phyloP scores from a whole-genome alignment of 1,140 invertebrate species.

The Ganaspis sp. region DNA sequence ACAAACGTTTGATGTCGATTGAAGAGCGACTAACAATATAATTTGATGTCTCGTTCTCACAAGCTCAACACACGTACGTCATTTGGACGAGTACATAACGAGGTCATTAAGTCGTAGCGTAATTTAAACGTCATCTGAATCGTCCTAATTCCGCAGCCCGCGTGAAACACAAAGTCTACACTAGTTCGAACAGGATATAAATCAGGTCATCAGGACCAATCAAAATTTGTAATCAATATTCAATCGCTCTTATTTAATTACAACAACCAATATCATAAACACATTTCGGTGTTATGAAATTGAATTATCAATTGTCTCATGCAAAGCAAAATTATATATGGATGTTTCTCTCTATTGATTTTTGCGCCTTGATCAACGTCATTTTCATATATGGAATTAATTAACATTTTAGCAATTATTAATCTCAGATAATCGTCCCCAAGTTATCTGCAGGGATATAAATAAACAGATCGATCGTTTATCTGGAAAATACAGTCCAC shows the following conservation, averaged over 20 bases:
- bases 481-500: neutral
- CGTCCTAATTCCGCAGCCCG: conserved; percentile 13
- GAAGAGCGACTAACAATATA: conserved; percentile 20
- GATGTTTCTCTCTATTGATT: conserved; percentile 36
- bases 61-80: conserved; percentile 11
- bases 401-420: neutral
- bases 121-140: conserved; percentile 25
- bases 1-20: conserved; percentile 20
- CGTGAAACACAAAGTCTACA: neutral
- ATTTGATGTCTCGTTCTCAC: conserved; percentile 21
- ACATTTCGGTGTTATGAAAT: conserved; percentile 41
- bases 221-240: conserved; percentile 30
- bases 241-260: conserved; percentile 47
- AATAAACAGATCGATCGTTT: neutral
- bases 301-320: conserved; percentile 37
- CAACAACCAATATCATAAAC: conserved; percentile 36
- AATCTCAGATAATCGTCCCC: neutral
- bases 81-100: conserved; percentile 25
- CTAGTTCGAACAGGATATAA: neutral
- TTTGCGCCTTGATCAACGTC: conserved; percentile 35
- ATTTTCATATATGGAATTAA: conserved; percentile 1
- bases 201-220: conserved; percentile 17
- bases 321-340: conserved; percentile 33
- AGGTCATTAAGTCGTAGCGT: conserved; percentile 29
- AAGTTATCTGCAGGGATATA: neutral